Evolutionary conservation across 1,140 invertebrate species (phyloP).

Genomic region (Ericerus pela): DNA sequence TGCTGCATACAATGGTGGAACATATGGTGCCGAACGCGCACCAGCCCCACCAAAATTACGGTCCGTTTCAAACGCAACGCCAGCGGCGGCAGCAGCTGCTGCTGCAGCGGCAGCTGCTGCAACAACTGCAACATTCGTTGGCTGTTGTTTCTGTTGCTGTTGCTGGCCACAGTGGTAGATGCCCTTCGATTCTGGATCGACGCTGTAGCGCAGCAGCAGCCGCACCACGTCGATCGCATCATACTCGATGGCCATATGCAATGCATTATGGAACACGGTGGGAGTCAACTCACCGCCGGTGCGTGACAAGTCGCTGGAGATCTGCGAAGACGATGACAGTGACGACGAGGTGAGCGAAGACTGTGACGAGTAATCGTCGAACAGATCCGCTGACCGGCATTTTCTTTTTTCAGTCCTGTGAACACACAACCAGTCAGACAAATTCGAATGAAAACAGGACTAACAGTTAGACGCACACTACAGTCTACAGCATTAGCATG

Average conservation of each 20-base stretch:
- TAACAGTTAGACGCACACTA: not conserved
- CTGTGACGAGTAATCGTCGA: not conserved
- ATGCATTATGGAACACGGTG: constrained; percentile 38
- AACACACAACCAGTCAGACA: not conserved
- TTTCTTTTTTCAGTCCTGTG: not conserved
- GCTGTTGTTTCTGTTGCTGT: not conserved
- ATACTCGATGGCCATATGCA: constrained; percentile 41
- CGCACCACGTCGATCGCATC: constrained; percentile 39
- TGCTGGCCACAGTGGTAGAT: constrained; percentile 13
- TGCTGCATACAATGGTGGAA: not conserved
- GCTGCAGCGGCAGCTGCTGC: not conserved
- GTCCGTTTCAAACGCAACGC: not conserved
- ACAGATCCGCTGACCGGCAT: not conserved
- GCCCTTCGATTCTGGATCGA: constrained; percentile 39
- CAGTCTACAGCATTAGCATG: too few species aligned
- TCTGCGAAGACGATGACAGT: constrained; percentile 14
- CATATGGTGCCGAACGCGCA: not conserved
- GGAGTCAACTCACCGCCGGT: constrained; percentile 23
- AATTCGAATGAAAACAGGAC: not conserved
- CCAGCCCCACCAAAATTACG: not conserved
- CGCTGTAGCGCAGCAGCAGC: constrained; percentile 37
- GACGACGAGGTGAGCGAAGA: not conserved
- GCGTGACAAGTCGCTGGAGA: not conserved
- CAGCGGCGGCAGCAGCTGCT: constrained; percentile 14
- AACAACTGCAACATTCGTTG: too few species aligned